Conservation (phyloP, 2,113 vertebrate species). For the Ceratotherium simum region DNA sequence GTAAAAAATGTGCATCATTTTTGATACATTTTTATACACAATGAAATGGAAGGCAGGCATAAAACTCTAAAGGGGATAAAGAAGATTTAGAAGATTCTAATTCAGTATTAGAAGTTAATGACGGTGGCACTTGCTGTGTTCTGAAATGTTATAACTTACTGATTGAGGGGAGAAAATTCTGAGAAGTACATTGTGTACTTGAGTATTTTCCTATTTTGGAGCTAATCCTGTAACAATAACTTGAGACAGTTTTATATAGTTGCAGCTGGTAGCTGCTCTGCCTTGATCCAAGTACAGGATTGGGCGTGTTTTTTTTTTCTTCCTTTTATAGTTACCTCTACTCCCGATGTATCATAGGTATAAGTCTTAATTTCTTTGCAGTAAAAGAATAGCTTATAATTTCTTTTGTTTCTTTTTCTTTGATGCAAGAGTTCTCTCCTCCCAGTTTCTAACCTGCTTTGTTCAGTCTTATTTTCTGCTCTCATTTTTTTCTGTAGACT, state of each 20-base stretch:
- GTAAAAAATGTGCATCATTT: constrained; percentile 52
- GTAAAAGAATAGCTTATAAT: constrained; percentile 79
- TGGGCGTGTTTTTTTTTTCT: neutral
- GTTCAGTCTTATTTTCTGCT: constrained; percentile 69
- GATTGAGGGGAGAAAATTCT: constrained; percentile 73
- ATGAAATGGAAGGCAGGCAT: constrained; percentile 72
- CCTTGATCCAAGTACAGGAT: constrained; percentile 42
- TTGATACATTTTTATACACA: constrained; percentile 64
- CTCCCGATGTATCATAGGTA: constrained; percentile 53
- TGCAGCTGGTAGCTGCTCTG: constrained; percentile 68
- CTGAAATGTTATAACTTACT: constrained; percentile 79
- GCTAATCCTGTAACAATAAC: constrained; percentile 76
- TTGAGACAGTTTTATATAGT: constrained; percentile 64
- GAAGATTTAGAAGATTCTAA: constrained; percentile 78
- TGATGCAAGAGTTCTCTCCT: constrained; percentile 70
- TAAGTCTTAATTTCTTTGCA: constrained; percentile 75
- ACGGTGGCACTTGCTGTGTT: constrained; percentile 72
- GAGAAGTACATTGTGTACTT: constrained; percentile 57
- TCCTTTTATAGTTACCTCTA: constrained; percentile 67
- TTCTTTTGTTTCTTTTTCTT: constrained; percentile 78
- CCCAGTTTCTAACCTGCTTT: constrained; percentile 72
- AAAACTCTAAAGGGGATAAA: constrained; percentile 65
- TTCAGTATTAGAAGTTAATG: constrained; percentile 81
- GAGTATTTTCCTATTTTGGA: constrained; percentile 73
- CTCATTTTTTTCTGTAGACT: neutral